Base-by-base conservation (phyloP, 2,797 vertebrate genomes). In the Lepus oiostolus region DNA sequence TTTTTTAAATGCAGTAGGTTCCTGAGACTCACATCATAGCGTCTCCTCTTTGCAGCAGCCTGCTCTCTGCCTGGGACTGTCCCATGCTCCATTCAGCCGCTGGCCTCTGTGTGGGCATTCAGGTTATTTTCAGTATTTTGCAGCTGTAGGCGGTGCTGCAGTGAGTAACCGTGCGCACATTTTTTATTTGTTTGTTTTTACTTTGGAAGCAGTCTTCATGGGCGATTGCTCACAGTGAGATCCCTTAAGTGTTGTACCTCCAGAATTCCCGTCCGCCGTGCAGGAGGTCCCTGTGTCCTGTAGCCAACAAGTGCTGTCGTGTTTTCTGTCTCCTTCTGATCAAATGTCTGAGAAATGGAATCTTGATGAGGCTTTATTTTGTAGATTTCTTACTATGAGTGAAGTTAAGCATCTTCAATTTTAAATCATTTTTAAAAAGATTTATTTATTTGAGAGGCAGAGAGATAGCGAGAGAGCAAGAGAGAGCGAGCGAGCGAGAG, bases 151-250 rank as follows among this genome's bases (percentile, higher is more conserved):
- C 79, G 76, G 2, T 24, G 13, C n/a, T 17, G 0, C 30, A 24
- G 0, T 26, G 32, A 76, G 12, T 71, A 63, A 50, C 28, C 19
- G 1, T 0, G 0, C 42, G 17, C 17, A 58, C 19, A 5, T 58
- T 58, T 13, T 58, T 58, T 58, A 21, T 17, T 9, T 30, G 0
- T n/a, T 26, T 47, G 4, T 77, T 30, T 85, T 54, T 30, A 21
- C 80, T 79, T 82, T 17, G 54, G 19, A 72, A 74, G 35, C 35
- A 14, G 3, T 65, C 72, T 88, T 92, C 32, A 67, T 82, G 70
- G 74, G 60, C 68, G 24, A 32, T 77, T 63, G 93, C 68, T 22
- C 58, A 14, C 85, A 80, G 50, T 84, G 54, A 24, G 68, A 50
- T 91, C 82, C 26, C 10, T 0, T 24, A 32, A 12, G 11, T 14